A percentile compares a stretch with the other conserved stretches of the same genome.
Conservation (phyloP, 2,797 vertebrate species). For the Chelidonichthys spinosus region DNA sequence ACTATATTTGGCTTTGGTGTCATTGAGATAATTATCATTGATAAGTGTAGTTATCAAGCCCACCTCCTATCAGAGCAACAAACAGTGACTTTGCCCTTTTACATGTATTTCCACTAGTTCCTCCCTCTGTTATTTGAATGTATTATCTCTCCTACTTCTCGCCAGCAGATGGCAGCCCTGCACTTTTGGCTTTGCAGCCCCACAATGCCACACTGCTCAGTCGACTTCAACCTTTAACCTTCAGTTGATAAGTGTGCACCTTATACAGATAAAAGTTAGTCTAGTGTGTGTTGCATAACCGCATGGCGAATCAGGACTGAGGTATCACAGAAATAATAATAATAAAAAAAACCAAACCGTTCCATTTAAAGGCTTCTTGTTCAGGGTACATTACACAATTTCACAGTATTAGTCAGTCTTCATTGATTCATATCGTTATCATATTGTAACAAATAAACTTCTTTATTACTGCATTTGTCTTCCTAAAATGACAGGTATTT, state of each 20-base stretch:
- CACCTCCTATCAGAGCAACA: background rate
- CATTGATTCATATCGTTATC: background rate
- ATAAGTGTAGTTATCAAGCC: background rate
- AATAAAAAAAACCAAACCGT: background rate
- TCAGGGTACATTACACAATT: conserved; percentile 4
- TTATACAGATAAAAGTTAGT: conserved; percentile 24
- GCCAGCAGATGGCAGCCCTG: conserved; percentile 69
- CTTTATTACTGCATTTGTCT: conserved; percentile 52
- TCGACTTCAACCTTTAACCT: conserved; percentile 29
- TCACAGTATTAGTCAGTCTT: background rate
- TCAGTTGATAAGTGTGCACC: conserved; percentile 18
- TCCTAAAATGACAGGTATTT: conserved; percentile 16
- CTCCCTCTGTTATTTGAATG: background rate
- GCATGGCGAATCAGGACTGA: background rate
- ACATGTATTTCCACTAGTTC: background rate
- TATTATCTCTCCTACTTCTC: background rate
- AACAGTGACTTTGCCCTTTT: background rate
- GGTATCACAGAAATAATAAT: background rate
- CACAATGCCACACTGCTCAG: background rate
- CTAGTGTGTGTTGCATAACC: conserved; percentile 32
- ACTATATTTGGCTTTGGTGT: background rate
- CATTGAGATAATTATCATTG: background rate
- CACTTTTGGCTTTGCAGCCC: background rate
- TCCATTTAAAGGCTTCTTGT: background rate
- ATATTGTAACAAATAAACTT: conserved; percentile 18